phyloP scores from a whole-genome alignment of 2,113 vertebrate species.

The Calyptommatus sinebrachiatus region DNA sequence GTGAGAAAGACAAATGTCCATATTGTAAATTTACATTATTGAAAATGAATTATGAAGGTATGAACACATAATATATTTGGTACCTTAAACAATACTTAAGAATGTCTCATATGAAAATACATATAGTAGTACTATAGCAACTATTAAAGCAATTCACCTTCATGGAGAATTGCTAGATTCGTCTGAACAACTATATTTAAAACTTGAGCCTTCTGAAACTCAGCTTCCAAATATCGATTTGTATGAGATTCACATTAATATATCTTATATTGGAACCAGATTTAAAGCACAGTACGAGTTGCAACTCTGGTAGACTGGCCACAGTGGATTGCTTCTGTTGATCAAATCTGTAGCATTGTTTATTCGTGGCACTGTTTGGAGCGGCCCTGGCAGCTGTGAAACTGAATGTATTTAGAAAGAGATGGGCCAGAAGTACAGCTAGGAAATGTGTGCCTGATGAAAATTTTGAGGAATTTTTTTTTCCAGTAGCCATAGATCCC shows the following conservation, averaged over 20 bases:
- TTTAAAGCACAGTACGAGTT: background rate
- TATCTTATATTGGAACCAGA: background rate
- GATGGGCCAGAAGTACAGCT: too few relatives aligned
- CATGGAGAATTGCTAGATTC: constrained; percentile 33
- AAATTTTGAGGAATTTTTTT: too few relatives aligned
- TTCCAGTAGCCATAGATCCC: too few relatives aligned
- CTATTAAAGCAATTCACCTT: constrained; percentile 40
- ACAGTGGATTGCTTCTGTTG: too few relatives aligned
- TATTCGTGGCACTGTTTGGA: too few relatives aligned
- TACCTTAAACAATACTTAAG: constrained; percentile 55
- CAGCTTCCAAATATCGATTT: constrained; percentile 37
- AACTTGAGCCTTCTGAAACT: constrained; percentile 28
- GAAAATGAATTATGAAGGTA: constrained; percentile 58
- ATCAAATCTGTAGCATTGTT: too few relatives aligned
- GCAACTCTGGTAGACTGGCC: too few relatives aligned
- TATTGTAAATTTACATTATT: constrained; percentile 58
- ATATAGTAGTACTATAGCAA: constrained; percentile 43
- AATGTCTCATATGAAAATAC: constrained; percentile 52
- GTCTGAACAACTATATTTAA: constrained; percentile 35
- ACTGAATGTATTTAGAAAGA: too few relatives aligned
- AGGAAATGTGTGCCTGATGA: too few relatives aligned
- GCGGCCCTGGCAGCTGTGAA: too few relatives aligned
- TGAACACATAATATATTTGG: constrained; percentile 55
- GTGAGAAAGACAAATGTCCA: constrained; percentile 56
- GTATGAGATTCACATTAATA: constrained; percentile 25